Conservation (phyloP, 37 sponge, comb jelly and placozoan species). For the Cliona cf. orientalis region DNA sequence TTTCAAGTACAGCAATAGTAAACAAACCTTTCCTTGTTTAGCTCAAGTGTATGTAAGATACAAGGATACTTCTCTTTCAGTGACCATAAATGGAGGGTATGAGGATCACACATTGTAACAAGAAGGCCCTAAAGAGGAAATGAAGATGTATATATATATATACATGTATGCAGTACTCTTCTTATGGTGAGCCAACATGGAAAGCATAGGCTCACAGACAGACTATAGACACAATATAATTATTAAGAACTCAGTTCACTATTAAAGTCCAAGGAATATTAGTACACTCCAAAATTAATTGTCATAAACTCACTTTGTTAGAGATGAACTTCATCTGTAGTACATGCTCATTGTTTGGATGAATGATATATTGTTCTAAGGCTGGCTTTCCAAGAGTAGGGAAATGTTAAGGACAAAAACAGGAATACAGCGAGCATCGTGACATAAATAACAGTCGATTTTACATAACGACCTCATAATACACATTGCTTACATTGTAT, state of each 20-base stretch:
- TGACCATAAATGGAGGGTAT: conserved; percentile 54
- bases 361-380: conserved; percentile 46
- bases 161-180: neutral
- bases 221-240: too few species aligned
- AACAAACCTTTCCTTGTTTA: conserved; percentile 45
- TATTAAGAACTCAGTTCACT: too few species aligned
- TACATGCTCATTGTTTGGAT: conserved; percentile 22
- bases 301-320: conserved; percentile 30
- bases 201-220: neutral
- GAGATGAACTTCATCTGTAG: conserved; percentile 47
- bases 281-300: neutral
- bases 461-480: too few species aligned
- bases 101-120: conserved; percentile 34
- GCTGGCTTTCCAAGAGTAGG: conserved; percentile 67
- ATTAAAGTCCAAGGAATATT: neutral
- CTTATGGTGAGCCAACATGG: neutral
- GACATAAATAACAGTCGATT: too few species aligned
- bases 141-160: too few species aligned
- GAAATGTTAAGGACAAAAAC: neutral
- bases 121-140: conserved; percentile 57
- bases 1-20: too few species aligned
- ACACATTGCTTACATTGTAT: too few species aligned
- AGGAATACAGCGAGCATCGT: neutral
- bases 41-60: conserved; percentile 53
- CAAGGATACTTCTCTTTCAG: conserved; percentile 17